Percentiles rank a stretch among this genome's conserved stretches.
Evolutionary conservation across 2,888 invertebrate species (phyloP).

Genomic region (Perizoma flavofasciatum): DNA sequence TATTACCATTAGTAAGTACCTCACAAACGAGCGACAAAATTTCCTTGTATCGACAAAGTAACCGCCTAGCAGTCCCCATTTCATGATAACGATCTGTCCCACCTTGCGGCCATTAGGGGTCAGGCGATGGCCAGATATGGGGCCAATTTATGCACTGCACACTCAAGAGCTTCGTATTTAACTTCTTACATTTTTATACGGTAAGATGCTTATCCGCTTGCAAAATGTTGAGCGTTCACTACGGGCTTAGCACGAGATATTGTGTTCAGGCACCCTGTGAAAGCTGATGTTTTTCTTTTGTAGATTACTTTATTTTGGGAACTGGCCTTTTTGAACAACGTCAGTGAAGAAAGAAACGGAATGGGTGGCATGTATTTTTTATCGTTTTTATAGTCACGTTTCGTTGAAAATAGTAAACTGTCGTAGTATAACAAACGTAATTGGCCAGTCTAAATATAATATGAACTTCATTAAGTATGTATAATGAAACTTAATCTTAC

Average conservation of each 20-base stretch:
- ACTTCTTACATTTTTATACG: slow-evolving; percentile 68
- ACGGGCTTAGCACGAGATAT: slow-evolving; percentile 36
- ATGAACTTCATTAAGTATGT: not conserved
- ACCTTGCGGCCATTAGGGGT: slow-evolving; percentile 77
- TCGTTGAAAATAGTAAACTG: slow-evolving; percentile 4
- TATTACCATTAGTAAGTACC: slow-evolving; percentile 36
- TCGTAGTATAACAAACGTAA: slow-evolving; percentile 4
- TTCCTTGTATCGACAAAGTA: slow-evolving; percentile 74
- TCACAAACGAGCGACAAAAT: slow-evolving; percentile 69
- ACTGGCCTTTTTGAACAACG: slow-evolving; percentile 19
- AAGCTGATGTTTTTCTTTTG: slow-evolving; percentile 36
- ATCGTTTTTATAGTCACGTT: slow-evolving; percentile 21
- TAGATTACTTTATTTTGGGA: slow-evolving; percentile 28
- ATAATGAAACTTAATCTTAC: no score
- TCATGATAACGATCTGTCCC: slow-evolving; percentile 77
- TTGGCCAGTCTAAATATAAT: not conserved
- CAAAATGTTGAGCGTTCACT: slow-evolving; percentile 49
- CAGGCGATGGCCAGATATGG: slow-evolving; percentile 76
- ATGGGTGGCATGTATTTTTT: slow-evolving; percentile 26
- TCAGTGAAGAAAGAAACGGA: slow-evolving; percentile 18
- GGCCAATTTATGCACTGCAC: slow-evolving; percentile 78
- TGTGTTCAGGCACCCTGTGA: slow-evolving; percentile 34
- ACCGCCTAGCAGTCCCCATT: slow-evolving; percentile 67
- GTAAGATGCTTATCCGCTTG: slow-evolving; percentile 63
- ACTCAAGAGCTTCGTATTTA: slow-evolving; percentile 68